Percentiles rank a stretch among this genome's conserved stretches.
These are phyloP conservation scores for Lissocephala sabroskyi DNA, from an alignment of 2,888 invertebrate species.

Conservation along the genomic window DNA sequence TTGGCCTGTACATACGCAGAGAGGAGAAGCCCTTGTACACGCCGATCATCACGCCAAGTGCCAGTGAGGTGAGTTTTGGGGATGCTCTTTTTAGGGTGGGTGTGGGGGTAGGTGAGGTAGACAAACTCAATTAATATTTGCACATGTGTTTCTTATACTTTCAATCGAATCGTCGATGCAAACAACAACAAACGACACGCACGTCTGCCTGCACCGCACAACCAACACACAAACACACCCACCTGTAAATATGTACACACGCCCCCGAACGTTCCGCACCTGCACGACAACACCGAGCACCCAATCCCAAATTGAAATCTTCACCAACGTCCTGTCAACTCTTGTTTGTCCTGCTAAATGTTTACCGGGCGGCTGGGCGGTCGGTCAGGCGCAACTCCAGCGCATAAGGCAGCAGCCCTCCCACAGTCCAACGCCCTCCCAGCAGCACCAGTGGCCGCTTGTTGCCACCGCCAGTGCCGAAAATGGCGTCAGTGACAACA, in stretches of 20 bases:
- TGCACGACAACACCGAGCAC: slow-evolving; percentile 17
- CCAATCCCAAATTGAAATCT: slow-evolving; percentile 29
- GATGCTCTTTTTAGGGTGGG: background rate
- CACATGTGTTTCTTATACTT: slow-evolving; percentile 62
- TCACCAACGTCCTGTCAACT: no score
- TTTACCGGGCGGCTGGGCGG: slow-evolving; percentile 20
- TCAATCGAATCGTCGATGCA: slow-evolving; percentile 50
- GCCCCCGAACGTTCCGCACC: no score
- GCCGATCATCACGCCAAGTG: slow-evolving; percentile 52
- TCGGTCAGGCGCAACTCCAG: slow-evolving; percentile 43
- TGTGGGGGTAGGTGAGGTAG: slow-evolving; percentile 35
- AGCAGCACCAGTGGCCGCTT: slow-evolving; percentile 2
- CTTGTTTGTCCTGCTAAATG: slow-evolving; percentile 58
- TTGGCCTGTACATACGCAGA: slow-evolving; percentile 63
- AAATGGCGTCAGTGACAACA: slow-evolving; percentile 1
- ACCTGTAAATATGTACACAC: slow-evolving; percentile 20
- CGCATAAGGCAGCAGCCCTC: slow-evolving; percentile 35
- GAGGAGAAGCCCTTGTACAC: slow-evolving; percentile 66
- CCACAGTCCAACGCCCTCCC: slow-evolving; percentile 19
- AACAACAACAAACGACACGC: slow-evolving; percentile 30
- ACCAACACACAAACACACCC: background rate
- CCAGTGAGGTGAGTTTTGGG: slow-evolving; percentile 59
- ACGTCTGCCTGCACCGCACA: slow-evolving; percentile 17
- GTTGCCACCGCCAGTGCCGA: background rate
- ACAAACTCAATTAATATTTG: slow-evolving; percentile 54